Evolutionary conservation across 2,888 invertebrate species (phyloP), one percentile per base, ranked within the genome.

Genomic region (Tupiocoris notatus): DNA sequence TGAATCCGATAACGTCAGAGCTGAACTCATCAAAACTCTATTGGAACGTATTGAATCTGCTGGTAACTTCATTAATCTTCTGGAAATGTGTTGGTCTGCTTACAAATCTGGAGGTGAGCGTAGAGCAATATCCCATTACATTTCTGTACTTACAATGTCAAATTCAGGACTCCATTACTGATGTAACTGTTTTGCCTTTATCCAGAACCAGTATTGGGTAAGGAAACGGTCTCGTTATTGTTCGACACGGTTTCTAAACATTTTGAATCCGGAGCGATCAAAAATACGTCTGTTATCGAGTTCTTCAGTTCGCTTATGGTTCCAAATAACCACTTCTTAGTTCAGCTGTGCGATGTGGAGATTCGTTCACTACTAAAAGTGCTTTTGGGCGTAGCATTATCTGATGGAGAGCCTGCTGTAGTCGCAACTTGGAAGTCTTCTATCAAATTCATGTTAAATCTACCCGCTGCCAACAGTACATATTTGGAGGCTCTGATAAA

Each of bases 21-120:
- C 7, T 57, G 74, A 67, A 63, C 63, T 78, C 23, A 62, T 73
- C 6, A 63, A 62, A 62, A 62, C 21, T 1, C 39, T 73, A 0
- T 21, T 23, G 9, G 73, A 73, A 1, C 21, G 63, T 16, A 62
- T 73, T 17, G 62, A 61, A 9, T 20, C 63, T 0, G 54, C 21
- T 6, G 54, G 23, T 16, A 73, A 63, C 17, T 73, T 61, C 21
- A 22, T 63, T n/a, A 61, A 73, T 21, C 39, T 73, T n/a, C 58
- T 73, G 61, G 73, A 73, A 20, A 73, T 73, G 73, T 73, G 73
- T 20, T 73, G 73, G 61, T 61, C 73, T 6, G 62, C 73, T 21
- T 73, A 73, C 23, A 73, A 62, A 39, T 73, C 73, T 20, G 73
- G 73, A 63, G 73, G 73, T 71, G 25, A 22, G 59, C 59, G 59